Evolutionary conservation across 2,888 invertebrate species (phyloP).

Genomic region (Phasia obesa): DNA sequence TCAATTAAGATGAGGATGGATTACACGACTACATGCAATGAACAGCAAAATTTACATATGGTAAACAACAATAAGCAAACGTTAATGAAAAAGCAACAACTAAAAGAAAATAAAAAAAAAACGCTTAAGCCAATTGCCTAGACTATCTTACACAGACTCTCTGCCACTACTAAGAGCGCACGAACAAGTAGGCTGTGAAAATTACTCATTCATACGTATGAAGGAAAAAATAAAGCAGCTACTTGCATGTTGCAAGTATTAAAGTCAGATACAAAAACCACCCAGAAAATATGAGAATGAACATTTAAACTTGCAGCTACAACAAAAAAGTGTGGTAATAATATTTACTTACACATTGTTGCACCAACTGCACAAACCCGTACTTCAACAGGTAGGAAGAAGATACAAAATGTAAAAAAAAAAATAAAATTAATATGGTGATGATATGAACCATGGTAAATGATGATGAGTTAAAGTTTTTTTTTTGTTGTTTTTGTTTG

Average conservation of each 20-base stretch:
- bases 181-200: constrained; percentile 33
- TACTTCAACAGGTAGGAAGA: constrained; percentile 29
- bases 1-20: constrained; percentile 69
- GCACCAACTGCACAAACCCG: constrained; percentile 45
- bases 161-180: constrained; percentile 1
- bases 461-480: constrained; percentile 59
- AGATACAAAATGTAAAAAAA: constrained; percentile 30
- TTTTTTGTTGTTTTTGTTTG: constrained; percentile 29
- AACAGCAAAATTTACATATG: constrained; percentile 67
- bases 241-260: constrained; percentile 57
- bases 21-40: constrained; percentile 69
- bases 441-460: constrained; percentile 57
- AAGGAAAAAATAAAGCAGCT: constrained; percentile 16
- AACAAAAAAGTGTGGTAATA: constrained; percentile 61
- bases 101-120: not conserved
- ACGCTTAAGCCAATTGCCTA: constrained; percentile 35
- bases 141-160: constrained; percentile 33
- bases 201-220: not conserved
- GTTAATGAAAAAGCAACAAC: not conserved
- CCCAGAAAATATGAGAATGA: constrained; percentile 63
- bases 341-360: constrained; percentile 67
- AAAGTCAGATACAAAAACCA: constrained; percentile 52
- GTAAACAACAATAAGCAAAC: constrained; percentile 32
- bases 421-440: constrained; percentile 58
- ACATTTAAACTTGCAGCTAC: constrained; percentile 41